Conservation (phyloP, 2,113 vertebrate genomes). For the Anoura caudifer region DNA sequence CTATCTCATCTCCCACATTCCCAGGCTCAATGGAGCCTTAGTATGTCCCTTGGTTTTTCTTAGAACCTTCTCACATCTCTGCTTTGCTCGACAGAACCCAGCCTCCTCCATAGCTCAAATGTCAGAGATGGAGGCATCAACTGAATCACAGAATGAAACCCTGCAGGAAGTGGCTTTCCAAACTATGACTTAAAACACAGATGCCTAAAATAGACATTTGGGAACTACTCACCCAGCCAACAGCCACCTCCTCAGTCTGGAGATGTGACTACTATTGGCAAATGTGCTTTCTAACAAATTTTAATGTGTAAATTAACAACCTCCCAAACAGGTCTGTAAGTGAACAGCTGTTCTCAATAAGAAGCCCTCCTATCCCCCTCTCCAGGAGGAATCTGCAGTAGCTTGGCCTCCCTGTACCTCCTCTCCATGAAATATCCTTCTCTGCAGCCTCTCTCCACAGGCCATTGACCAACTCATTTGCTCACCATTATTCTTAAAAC, state of each 20-base stretch:
- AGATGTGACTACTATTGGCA: conserved; percentile 49
- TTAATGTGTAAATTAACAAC: conserved; percentile 73
- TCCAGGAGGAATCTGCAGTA: background rate
- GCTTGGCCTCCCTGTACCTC: background rate
- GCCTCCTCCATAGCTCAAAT: background rate
- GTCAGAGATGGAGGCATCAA: background rate
- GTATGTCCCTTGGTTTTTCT: background rate
- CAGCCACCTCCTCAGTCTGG: conserved; percentile 65
- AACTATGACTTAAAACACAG: conserved; percentile 33
- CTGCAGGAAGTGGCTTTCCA: background rate
- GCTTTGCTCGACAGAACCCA: background rate
- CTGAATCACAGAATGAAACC: background rate
- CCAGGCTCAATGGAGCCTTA: background rate
- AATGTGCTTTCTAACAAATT: conserved; percentile 71
- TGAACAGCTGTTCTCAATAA: background rate
- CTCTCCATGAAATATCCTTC: background rate
- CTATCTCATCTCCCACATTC: background rate
- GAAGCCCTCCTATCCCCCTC: background rate
- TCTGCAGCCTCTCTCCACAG: background rate
- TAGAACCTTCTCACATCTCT: background rate
- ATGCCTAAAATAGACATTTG: conserved; percentile 72
- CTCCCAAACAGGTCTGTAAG: background rate
- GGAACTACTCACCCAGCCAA: conserved; percentile 72
- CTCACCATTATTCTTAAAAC: conserved; percentile 69
- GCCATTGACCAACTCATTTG: conserved; percentile 49